Conservation (phyloP, 2,113 vertebrate genomes). For the Crotalus helleri region DNA sequence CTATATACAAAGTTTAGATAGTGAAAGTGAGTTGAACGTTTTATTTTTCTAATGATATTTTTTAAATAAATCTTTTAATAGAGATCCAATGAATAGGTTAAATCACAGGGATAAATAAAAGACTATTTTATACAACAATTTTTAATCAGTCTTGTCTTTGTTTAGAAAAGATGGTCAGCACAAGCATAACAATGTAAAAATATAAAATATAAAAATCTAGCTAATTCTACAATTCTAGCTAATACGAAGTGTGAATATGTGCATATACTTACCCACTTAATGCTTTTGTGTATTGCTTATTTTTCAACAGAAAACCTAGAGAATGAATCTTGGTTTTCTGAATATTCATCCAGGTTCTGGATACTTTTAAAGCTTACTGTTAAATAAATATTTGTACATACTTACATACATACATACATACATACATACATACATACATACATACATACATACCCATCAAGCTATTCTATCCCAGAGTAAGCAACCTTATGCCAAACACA, state of each 20-base stretch:
- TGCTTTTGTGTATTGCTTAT: not conserved
- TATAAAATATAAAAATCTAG: conserved; percentile 61
- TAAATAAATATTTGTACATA: not conserved
- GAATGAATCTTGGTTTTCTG: not conserved
- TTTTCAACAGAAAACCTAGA: conserved; percentile 17
- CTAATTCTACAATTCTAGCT: conserved; percentile 45
- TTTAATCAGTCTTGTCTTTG: conserved; percentile 51
- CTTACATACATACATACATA: not conserved
- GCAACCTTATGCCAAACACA: not conserved
- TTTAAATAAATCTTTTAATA: not conserved
- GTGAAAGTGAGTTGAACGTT: not conserved
- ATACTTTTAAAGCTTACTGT: conserved; percentile 42
- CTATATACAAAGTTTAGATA: not conserved
- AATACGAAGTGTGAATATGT: conserved; percentile 19
- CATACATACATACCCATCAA: not conserved
- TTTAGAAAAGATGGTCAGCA: conserved; percentile 48
- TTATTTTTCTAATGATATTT: not conserved
- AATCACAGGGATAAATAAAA: conserved; percentile 26
- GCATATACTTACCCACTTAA: not conserved
- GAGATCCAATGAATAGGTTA: not conserved
- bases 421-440: not conserved
- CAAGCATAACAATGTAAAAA: conserved; percentile 58
- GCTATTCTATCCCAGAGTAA: not conserved
- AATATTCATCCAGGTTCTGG: not conserved
- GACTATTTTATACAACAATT: conserved; percentile 41